Evolutionary conservation across 2,888 invertebrate genomes (phyloP), one percentile per base, ranked within the genome.

Genomic region (Sinotaia quadrata): DNA sequence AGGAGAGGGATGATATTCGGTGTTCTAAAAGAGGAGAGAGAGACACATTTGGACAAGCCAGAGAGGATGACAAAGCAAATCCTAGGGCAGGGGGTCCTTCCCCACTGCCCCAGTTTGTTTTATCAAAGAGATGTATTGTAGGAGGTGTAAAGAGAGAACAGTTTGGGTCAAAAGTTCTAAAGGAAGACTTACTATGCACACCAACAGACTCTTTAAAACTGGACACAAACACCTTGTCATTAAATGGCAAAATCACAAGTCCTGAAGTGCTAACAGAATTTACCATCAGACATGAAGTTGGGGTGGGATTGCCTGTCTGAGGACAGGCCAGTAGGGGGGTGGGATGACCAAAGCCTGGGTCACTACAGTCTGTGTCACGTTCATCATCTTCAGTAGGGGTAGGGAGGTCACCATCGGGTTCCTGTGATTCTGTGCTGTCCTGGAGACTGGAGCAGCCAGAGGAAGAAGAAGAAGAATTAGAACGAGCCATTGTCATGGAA

Each of bases 1-100:
- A 81, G 21, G 86, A 85, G 7, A 84, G 75, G 52, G 81, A 81
- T 24, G 84, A 76, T 21, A 84, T 74, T 33, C 84, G 73, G 52
- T 85, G 81, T 57, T 78, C 81, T 31, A 79, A 71, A 15, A 82
- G 71, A 3, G 87, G 86, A 15, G 85, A 86, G 21, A 86, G 71
- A 4, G 86, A 84, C 10, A 87, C 86, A 74, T 87, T 87, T 21
- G 87, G 87, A 68, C 85, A 86, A 52, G 78, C 78, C 59, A 69
- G 59, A 4, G n/a, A n/a, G n/a, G n/a, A n/a, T n/a, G n/a, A n/a
- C n/a, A n/a, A n/a, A n/a, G n/a, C n/a, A n/a, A n/a, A n/a, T n/a
- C n/a, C n/a, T n/a, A n/a, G n/a, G n/a, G n/a, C n/a, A n/a, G n/a
- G n/a, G n/a, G n/a, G n/a, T n/a, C n/a, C n/a, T n/a, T n/a, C n/a